Base-by-base conservation (phyloP, 2,888 invertebrate genomes). In the Synergus japonicus region DNA sequence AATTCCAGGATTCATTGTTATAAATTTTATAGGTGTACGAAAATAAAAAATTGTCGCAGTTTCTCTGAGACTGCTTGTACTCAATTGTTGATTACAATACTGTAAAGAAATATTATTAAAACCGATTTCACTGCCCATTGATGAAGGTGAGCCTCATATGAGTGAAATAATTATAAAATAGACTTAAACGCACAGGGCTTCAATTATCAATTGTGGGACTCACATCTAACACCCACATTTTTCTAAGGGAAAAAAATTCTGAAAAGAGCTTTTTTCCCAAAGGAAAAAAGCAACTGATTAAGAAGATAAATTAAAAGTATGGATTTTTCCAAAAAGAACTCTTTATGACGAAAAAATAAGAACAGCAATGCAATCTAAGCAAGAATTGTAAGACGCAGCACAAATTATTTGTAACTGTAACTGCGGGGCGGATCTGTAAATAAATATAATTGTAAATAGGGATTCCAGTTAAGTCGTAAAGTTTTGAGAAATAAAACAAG, bases 81-180 rank as follows among this genome's bases (percentile, higher is more conserved):
- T 9, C 3, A 73, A 54, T 69, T 49, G 46, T 69, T 49, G 22
- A 22, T 49, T 13, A 29, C 49, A 54, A 73, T 73, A 49, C 4
- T 43, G 43, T 49, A 69, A 46, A n/a, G n/a, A 37, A 73, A 15
- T 60, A 4, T 60, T 49, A 22, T 8, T 29, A 22, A 73, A 73
- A 73, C 37, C 10, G n/a, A 54, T 54, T 73, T 54, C 54, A 73
- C 73, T 73, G 73, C 73, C 73, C 73, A 73, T 15, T 73, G 15
- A 73, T 73, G 12, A 73, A 4, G n/a, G n/a, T 3, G 46, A 44
- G 12, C 44, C 15, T 49, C 13, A 15, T 9, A 60, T 60, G 10
- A 10, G 12, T 22, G 12, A 49, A 69, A 29, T 15, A 54, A 3
- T 49, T 15, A 29, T 29, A 49, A 69, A 49, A 49, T 49, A 43